Base-by-base conservation (phyloP, 2,113 vertebrate species). In the Cricetomys ansorgei region DNA sequence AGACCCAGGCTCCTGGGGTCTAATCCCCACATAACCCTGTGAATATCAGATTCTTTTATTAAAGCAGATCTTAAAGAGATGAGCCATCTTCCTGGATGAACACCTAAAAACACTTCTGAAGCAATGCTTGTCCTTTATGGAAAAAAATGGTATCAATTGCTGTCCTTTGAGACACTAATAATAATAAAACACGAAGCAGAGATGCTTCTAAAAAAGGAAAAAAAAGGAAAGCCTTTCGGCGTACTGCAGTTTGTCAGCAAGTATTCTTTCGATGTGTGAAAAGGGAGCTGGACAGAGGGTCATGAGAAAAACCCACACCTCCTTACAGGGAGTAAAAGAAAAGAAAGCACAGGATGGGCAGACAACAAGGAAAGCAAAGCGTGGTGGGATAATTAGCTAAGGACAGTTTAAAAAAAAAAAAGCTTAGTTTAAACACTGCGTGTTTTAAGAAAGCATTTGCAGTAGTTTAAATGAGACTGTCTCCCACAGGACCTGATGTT, bases 21-120 rank as follows among this genome's bases (percentile, higher is more conserved):
- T 45, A 84, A 79, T 2, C 83, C 8, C 48, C 37, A 29, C 0
- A 16, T 53, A 91, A 70, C 29, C 29, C 29, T 57, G 29, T 48
- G 73, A 91, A 80, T 57, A 64, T 16, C 31, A 76, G 50, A 67
- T 77, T 77, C 43, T 93, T 91, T 29, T 43, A 87, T 45, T 77
- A 86, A 95, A 93, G n/a, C 12, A 80, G 3, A 40, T 93, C 59
- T 80, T 88, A 88, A 7, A 90, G 86, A 95, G 89, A 92, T 53
- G 45, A 95, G 67, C 16, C 37, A 88, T 31, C 40, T 29, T 89
- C 53, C 67, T 91, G 62, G n/a, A 75, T 64, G 9, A 59, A 70
- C n/a, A 34, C 31, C 15, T 69, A 80, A 85, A 95, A 92, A 79
- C 27, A 70, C 76, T 96, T 91, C 8, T 69, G 79, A 89, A 86